Evolutionary conservation across 2,888 invertebrate species (phyloP).

Genomic region (Chrysina gloriosa): DNA sequence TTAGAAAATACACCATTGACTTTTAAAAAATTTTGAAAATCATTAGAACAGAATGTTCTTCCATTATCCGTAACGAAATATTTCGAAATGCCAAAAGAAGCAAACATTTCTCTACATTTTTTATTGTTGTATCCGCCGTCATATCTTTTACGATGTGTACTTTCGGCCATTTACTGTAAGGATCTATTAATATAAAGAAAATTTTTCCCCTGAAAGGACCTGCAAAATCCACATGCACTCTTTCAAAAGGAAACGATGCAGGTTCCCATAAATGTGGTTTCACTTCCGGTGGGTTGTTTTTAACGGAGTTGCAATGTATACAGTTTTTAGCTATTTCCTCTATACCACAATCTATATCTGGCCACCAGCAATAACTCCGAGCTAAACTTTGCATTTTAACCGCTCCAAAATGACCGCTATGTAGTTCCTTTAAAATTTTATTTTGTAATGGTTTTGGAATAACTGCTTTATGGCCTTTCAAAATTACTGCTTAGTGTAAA

Average conservation of each 20-base stretch:
- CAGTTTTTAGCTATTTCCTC: slow-evolving; percentile 37
- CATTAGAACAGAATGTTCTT: slow-evolving; percentile 49
- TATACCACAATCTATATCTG: slow-evolving; percentile 40
- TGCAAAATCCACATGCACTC: slow-evolving; percentile 49
- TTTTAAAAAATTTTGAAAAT: slow-evolving; percentile 44
- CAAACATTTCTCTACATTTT: slow-evolving; percentile 45
- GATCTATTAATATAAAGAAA: slow-evolving; percentile 48
- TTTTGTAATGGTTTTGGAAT: slow-evolving; percentile 14
- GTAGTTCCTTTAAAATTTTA: slow-evolving; percentile 12
- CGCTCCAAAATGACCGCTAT: slow-evolving; percentile 4
- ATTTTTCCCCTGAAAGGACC: slow-evolving; percentile 46
- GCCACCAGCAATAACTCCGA: slow-evolving; percentile 28
- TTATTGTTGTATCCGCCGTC: slow-evolving; percentile 44
- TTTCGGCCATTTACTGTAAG: slow-evolving; percentile 50
- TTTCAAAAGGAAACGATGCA: slow-evolving; percentile 46
- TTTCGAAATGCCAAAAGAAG: slow-evolving; percentile 51
- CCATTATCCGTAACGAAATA: slow-evolving; percentile 49
- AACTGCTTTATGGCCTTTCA: neutral
- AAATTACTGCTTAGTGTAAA: slow-evolving; percentile 3
- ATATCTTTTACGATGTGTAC: slow-evolving; percentile 46
- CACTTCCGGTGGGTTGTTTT: slow-evolving; percentile 43
- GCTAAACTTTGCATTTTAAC: slow-evolving; percentile 16
- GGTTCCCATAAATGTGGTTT: slow-evolving; percentile 47
- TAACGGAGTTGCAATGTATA: slow-evolving; percentile 36
- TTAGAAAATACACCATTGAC: slow-evolving; percentile 39